Conservation (phyloP, 1,140 invertebrate genomes). For the Drosophila tropicalis region DNA sequence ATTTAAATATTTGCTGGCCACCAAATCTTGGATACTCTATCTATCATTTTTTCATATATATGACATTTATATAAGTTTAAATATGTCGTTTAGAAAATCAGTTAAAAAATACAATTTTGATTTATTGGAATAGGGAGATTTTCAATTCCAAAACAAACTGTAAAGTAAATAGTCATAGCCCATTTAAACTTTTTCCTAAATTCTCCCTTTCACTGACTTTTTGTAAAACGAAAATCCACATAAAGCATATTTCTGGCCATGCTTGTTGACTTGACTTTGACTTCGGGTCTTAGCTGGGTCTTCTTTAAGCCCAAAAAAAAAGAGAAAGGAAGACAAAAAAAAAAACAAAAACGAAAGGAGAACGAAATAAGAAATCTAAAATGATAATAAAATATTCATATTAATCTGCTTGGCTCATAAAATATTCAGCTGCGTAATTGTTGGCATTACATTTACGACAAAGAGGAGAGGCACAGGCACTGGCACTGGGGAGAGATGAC, state of each 20-base stretch:
- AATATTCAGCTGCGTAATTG: conserved; percentile 82
- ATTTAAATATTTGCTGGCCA: neutral
- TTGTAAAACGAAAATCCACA: conserved; percentile 61
- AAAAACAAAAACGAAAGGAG: neutral
- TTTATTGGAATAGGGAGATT: too few relatives aligned
- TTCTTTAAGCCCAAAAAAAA: conserved; percentile 11
- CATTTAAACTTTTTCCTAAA: neutral
- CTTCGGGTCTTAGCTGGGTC: conserved; percentile 31
- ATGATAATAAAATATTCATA: conserved; percentile 83
- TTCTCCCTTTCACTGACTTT: conserved; percentile 1
- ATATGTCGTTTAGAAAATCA: too few relatives aligned
- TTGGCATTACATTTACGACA: conserved; percentile 70
- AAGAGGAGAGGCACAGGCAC: neutral
- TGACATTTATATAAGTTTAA: neutral
- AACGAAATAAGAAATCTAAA: conserved; percentile 73
- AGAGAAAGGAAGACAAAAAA: neutral
- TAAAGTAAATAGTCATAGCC: neutral
- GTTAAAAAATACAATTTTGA: too few relatives aligned
- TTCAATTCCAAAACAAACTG: too few relatives aligned
- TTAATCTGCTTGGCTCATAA: conserved; percentile 80
- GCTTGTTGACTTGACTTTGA: conserved; percentile 59
- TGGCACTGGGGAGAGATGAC: conserved; percentile 39
- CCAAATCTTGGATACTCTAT: conserved; percentile 50
- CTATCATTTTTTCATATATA: too few relatives aligned
- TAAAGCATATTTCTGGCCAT: conserved; percentile 78